Evolutionary conservation across 2,797 vertebrate species (phyloP), one percentile per base, ranked within the genome.

Genomic region (Phoeniculus purpureus): DNA sequence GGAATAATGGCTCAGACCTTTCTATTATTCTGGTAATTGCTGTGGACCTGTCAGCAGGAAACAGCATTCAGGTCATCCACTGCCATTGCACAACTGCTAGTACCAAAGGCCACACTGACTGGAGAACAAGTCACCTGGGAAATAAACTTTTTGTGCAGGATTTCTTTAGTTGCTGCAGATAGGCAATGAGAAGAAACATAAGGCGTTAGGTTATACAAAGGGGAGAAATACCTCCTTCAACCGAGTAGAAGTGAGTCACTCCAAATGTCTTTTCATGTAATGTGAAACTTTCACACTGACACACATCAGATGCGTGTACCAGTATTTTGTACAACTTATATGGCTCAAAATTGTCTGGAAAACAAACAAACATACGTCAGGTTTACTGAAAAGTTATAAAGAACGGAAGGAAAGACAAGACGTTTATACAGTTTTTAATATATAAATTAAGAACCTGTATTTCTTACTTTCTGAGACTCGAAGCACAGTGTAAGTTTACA

Each of bases 171-270:
- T 65, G 9, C 50, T 87, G 64, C 32, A 87, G 54, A 67, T 22
- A 74, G 47, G 48, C 77, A 55, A 51, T 1, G 3, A 71, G 34
- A 77, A 90, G 51, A 81, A 81, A 59, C 34, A 31, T 3, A 52
- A 74, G 31, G 2, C 7, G 25, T 74, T 37, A 67, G 23, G 34
- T 60, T 64, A 70, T 47, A 70, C 26, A 85, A 93, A 81, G 37
- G 62, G 48, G 20, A 75, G 37, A 94, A 98, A 97, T 96, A 98
- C 98, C 75, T 98, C 98, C 98, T 98, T 98, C 98, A 15, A 47
- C 45, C 65, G 94, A 90, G 54, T 98, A 98, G 86, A 97, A 97
- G 48, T 97, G 96, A 8, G 96, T 94, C 12, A 93, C 95, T 94
- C 96, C 98, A 15, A 97, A 97, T 48, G 98, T 98, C 78, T 45